These are phyloP conservation scores for Dasypus novemcinctus DNA, from an alignment of 2,113 vertebrate genomes.

Conservation along the genomic window DNA sequence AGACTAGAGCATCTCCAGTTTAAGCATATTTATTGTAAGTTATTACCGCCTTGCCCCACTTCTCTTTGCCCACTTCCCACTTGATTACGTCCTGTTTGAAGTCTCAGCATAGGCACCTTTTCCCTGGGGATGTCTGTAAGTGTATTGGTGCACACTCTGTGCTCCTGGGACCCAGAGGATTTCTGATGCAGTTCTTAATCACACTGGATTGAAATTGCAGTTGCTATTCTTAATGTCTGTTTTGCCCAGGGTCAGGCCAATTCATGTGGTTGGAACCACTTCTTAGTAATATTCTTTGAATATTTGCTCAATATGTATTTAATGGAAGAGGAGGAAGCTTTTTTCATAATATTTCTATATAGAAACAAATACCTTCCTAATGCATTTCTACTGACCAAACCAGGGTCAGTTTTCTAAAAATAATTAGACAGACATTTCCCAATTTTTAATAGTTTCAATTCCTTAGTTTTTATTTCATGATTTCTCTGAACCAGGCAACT, in stretches of 20 bases:
- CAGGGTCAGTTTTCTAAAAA: not conserved
- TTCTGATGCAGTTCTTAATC: not conserved
- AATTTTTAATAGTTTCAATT: not conserved
- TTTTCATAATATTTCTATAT: constrained; percentile 29
- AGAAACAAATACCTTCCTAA: constrained; percentile 2
- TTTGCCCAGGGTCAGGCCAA: not conserved
- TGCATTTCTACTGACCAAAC: not conserved
- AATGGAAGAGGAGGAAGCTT: constrained; percentile 26
- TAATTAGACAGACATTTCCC: not conserved
- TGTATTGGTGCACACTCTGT: not conserved
- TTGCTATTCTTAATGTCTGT: not conserved
- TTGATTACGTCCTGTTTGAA: not conserved
- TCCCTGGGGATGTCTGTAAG: not conserved
- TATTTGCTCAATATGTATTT: constrained; percentile 36
- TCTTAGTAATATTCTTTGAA: constrained; percentile 25
- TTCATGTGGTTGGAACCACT: not conserved
- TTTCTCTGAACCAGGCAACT: not conserved
- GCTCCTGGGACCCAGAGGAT: not conserved
- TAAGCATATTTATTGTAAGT: not conserved
- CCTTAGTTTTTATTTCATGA: not conserved
- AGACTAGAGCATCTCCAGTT: not conserved
- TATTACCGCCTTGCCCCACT: not conserved
- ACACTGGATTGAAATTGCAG: not conserved
- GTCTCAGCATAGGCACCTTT: not conserved
- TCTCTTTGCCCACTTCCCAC: not conserved